Evolutionary conservation across 2,888 invertebrate genomes (phyloP), one percentile per base, ranked within the genome.

Genomic region (Lissonota sp.): DNA sequence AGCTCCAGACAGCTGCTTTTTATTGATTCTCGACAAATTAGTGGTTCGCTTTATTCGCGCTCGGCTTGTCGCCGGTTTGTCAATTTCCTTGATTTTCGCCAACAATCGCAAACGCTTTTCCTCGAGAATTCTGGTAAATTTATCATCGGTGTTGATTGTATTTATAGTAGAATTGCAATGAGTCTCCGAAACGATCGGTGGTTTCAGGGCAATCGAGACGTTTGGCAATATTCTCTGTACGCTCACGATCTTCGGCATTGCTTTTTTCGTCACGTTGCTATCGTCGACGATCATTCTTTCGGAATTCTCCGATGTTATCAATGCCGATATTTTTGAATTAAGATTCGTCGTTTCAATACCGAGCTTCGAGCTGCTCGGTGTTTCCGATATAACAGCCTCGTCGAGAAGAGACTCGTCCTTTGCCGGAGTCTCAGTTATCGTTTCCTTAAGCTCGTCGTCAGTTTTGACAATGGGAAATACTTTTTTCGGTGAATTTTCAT

Each of bases 371-470:
- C 91, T 89, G 46, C 86, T 90, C 0, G 92, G 92, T 1, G 92
- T 92, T 58, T 91, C 92, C 0, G 90, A 90, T 74, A 92, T 92
- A 10, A 86, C 83, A 1, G 87, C 88, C 64, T 92, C 91, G 0
- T 86, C 62, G 1, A 89, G 77, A 3, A 86, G 75, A 66, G 81
- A 81, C 0, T 92, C 91, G 14, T 91, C 88, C 57, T 92, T 92
- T 0, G 85, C 89, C 4, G 92, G 92, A 0, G 92, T 92, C 80
- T 92, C 92, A 53, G 86, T 84, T 0, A 62, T 12, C 12, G 57
- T 40, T 1, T 72, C 83, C 7, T 80, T 67, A 2, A 85, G 51
- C 0, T 87, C 86, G 0, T 72, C 40, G 0, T 82, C 79, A 12
- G 85, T 87, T 44, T 88, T 87, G 0, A 14, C 53, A 6, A 89